Evolutionary conservation across 2,888 invertebrate species (phyloP).

Genomic region (Papilio gigon): DNA sequence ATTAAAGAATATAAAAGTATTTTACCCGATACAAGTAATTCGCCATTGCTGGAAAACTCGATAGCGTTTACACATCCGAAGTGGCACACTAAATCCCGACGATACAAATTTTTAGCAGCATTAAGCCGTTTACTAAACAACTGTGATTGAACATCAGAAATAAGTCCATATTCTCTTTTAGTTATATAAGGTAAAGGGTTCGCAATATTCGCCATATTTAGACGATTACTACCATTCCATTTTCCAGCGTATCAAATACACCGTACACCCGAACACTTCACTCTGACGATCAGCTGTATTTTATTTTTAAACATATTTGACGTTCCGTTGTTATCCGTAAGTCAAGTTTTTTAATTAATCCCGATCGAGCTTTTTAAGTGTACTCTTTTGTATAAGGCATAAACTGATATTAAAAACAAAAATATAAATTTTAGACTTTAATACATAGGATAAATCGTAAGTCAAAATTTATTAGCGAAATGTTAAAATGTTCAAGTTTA

Average conservation of each 20-base stretch:
- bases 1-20: constrained; percentile 46
- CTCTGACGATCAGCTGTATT: constrained; percentile 74
- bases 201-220: constrained; percentile 77
- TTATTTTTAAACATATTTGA: constrained; percentile 68
- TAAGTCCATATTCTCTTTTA: constrained; percentile 84
- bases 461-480: background rate
- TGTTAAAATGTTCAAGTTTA: background rate
- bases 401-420: too few species aligned
- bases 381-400: background rate
- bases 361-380: background rate
- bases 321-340: constrained; percentile 52
- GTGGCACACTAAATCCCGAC: constrained; percentile 93
- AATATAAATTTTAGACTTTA: too few species aligned
- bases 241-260: constrained; percentile 60
- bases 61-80: constrained; percentile 98
- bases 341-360: constrained; percentile 30
- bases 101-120: constrained; percentile 88
- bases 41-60: constrained; percentile 95
- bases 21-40: constrained; percentile 93
- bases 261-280: constrained; percentile 46
- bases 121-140: constrained; percentile 84
- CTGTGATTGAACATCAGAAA: constrained; percentile 81
- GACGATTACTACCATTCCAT: constrained; percentile 75
- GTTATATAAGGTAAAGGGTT: constrained; percentile 84
- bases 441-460: background rate